Evolutionary conservation across 2,113 vertebrate genomes (phyloP), one percentile per base, ranked within the genome.

Genomic region (Acanthisitta chloris): DNA sequence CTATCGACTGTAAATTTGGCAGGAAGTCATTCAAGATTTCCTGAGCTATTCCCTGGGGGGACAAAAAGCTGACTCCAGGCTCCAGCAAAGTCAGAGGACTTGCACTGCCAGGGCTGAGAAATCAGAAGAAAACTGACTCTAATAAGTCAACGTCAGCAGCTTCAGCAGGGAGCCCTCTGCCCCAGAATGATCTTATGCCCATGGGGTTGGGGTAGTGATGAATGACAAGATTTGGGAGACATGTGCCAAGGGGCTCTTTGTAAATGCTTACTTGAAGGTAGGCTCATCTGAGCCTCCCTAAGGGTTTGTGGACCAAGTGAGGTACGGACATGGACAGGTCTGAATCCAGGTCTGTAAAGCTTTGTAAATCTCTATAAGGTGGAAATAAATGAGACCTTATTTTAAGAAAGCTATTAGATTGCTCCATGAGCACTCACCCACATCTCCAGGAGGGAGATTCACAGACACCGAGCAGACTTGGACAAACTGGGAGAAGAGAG

Each of bases 11-110:
- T 78, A 79, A 90, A 96, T 88, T 87, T 78, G 81, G 79, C 74
- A 92, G 94, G 94, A 96, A 95, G 79, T 90, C 85, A 93, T 96
- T 95, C 93, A 95, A 88, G 76, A 93, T 46, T 95, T 96, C 92
- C 88, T 90, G 87, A 92, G 49, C 66, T 66, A 2, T 85, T 90
- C 85, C 67, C 81, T 93, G 67, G 79, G 92, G n/a, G n/a, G n/a
- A n/a, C n/a, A 94, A 94, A 93, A 94, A 13, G 34, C 18, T 69
- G 69, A 12, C 29, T 91, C 49, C 49, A 87, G 66, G 45, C 49
- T 85, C 62, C 16, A 3, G 46, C 67, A 67, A 55, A 87, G 29
- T 24, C 64, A 73, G 45, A 55, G 34, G 19, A 38, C 18, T 91
- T 74, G 43, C 21, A 29, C 43, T 73, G 36, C 58, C 81, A 94